phyloP scores from a whole-genome alignment of 1,140 invertebrate genomes.

The Ectropis grisescens region DNA sequence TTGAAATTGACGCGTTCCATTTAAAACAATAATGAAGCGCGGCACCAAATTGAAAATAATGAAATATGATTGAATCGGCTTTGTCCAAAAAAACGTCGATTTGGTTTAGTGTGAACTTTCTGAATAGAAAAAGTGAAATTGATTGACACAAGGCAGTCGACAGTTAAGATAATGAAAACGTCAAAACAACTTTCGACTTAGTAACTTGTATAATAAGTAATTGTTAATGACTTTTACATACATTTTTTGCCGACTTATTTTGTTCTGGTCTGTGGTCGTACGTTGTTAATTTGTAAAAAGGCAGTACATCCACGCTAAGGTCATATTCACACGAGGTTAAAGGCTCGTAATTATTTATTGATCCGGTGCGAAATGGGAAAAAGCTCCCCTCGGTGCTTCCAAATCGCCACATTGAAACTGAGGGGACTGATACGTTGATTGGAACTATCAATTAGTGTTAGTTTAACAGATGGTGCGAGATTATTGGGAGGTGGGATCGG shows the following conservation, averaged over 20 bases:
- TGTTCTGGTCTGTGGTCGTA: too few species aligned
- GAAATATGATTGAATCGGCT: slow-evolving; percentile 41
- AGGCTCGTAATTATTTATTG: slow-evolving; percentile 36
- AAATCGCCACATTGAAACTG: slow-evolving; percentile 4
- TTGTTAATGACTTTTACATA: too few species aligned
- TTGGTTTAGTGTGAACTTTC: slow-evolving; percentile 11
- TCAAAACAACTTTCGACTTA: too few species aligned
- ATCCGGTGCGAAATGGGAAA: slow-evolving; percentile 36
- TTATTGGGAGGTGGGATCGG: too few species aligned
- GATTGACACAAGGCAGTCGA: too few species aligned
- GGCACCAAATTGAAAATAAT: slow-evolving; percentile 53
- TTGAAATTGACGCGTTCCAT: slow-evolving; percentile 63
- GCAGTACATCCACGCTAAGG: slow-evolving; percentile 10
- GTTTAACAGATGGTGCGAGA: too few species aligned
- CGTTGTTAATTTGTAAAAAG: neutral
- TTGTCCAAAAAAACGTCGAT: slow-evolving; percentile 13
- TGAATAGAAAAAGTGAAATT: too few species aligned
- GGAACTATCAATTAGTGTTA: too few species aligned
- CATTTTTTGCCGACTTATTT: slow-evolving; percentile 4
- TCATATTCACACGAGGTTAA: slow-evolving; percentile 36
- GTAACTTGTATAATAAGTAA: too few species aligned
- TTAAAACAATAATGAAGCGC: slow-evolving; percentile 54
- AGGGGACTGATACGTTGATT: too few species aligned
- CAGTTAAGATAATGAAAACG: too few species aligned
- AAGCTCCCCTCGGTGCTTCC: slow-evolving; percentile 34